Conservation (phyloP, 2,113 vertebrate genomes). For the Nannospalax galili region DNA sequence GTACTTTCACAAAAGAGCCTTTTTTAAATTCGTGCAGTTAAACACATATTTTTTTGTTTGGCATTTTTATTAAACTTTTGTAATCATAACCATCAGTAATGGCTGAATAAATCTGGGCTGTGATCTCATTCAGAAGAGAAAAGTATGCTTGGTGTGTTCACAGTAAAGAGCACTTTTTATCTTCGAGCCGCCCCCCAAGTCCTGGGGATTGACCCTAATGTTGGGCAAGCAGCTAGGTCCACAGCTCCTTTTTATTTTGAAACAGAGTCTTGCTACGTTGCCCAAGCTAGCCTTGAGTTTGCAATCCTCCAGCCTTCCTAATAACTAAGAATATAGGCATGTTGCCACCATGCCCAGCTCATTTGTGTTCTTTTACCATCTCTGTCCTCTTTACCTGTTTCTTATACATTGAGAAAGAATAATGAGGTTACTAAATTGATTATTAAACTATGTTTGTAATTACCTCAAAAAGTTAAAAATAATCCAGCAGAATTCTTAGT, state of each 20-base stretch:
- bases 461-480: slow-evolving; percentile 53
- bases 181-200: too few relatives aligned
- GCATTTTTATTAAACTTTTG: neutral
- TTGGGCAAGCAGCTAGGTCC: neutral
- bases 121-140: neutral
- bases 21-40: neutral
- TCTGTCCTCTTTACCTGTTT: neutral
- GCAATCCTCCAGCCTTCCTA: neutral
- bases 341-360: too few relatives aligned
- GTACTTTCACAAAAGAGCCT: neutral
- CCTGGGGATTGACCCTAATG: neutral
- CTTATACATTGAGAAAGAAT: neutral
- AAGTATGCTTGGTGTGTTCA: neutral
- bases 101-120: neutral
- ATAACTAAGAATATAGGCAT: neutral
- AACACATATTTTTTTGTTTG: slow-evolving; percentile 1
- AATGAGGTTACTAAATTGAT: slow-evolving; percentile 20
- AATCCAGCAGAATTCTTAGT: neutral
- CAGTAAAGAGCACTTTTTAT: neutral
- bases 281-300: neutral
- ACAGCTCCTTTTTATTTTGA: neutral
- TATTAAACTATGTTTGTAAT: neutral
- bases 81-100: neutral
- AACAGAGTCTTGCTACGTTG: neutral
- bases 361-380: neutral